Percentiles rank a stretch among this genome's conserved stretches.
These are phyloP conservation scores for Podilymbus podiceps DNA, from an alignment of 2,113 vertebrate species.

Conservation along the genomic window DNA sequence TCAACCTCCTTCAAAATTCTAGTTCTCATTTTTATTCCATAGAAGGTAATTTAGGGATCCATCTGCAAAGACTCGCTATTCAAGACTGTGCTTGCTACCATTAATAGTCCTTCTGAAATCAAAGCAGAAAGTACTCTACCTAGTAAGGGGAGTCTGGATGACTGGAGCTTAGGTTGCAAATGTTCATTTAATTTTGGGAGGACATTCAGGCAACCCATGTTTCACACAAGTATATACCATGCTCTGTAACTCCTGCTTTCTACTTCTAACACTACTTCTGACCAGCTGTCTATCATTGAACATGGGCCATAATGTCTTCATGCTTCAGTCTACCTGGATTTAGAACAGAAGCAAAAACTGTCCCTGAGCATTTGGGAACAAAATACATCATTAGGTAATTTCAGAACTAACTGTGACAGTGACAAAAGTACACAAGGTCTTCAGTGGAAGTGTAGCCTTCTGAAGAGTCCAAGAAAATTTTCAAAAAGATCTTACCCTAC, in stretches of 20 bases:
- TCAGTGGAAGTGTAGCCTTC: neutral
- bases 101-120: neutral
- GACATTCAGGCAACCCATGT: neutral
- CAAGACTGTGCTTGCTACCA: neutral
- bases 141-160: neutral
- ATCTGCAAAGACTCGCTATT: neutral
- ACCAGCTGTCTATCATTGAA: neutral
- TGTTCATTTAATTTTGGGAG: neutral
- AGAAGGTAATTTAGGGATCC: neutral
- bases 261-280: neutral
- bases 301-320: rapidly evolving
- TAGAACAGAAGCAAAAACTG: neutral
- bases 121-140: neutral
- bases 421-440: neutral
- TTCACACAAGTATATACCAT: neutral
- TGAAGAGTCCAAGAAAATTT: neutral
- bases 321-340: neutral
- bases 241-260: neutral
- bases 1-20: neutral
- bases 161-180: neutral
- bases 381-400: neutral
- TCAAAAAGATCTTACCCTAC: neutral
- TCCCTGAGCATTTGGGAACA: neutral
- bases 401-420: neutral
- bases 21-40: neutral